Conservation (phyloP, 1,140 invertebrate species). For the Dreissena rostriformis region DNA sequence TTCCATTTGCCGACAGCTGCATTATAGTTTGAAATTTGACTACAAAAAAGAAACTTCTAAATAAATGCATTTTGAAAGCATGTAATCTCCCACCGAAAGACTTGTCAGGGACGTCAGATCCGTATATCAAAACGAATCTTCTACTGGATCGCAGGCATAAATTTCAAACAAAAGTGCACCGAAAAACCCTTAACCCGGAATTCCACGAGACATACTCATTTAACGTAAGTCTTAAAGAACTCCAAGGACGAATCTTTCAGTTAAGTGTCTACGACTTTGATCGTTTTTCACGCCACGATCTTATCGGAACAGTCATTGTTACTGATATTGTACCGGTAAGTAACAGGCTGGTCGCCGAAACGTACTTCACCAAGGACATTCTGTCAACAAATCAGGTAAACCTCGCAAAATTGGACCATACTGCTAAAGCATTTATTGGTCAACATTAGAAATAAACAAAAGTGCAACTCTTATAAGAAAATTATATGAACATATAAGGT, state of each 20-base stretch:
- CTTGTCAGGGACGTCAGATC: constrained; percentile 92
- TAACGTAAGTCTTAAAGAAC: constrained; percentile 88
- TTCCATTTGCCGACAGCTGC: constrained; percentile 89
- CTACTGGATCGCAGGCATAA: constrained; percentile 93
- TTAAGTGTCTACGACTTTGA: constrained; percentile 96
- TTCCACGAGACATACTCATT: constrained; percentile 94
- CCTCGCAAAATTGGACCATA: no score
- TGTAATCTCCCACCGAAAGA: constrained; percentile 91
- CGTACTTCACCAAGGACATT: constrained; percentile 91
- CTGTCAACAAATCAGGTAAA: constrained; percentile 89
- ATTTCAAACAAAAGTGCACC: constrained; percentile 90
- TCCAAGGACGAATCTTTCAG: constrained; percentile 88
- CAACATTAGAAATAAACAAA: no score
- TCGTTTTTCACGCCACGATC: constrained; percentile 92
- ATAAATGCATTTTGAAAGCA: constrained; percentile 84
- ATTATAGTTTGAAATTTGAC: constrained; percentile 90
- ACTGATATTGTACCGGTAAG: constrained; percentile 81
- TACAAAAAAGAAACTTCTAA: constrained; percentile 88
- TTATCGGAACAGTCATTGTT: constrained; percentile 92
- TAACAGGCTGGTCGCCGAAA: constrained; percentile 87
- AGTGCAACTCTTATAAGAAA: no score
- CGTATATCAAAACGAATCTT: constrained; percentile 93
- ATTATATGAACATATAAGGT: no score
- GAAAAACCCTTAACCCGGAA: constrained; percentile 92
- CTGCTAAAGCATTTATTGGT: no score